Percentiles rank a stretch among this genome's conserved stretches.
Conservation (phyloP, 2,797 vertebrate genomes). For the Huso huso region DNA sequence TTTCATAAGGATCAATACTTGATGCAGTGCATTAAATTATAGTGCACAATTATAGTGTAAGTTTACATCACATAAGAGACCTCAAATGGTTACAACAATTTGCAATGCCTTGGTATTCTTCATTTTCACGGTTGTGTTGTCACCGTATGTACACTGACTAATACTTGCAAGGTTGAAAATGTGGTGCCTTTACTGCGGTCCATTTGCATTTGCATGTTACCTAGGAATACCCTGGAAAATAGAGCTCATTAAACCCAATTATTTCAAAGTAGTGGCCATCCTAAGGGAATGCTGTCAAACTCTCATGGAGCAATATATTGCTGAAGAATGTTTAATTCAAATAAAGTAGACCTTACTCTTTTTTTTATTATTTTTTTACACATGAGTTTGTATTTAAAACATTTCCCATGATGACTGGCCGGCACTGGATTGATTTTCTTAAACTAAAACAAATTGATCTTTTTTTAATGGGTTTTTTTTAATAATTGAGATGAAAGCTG, state of each 20-base stretch:
- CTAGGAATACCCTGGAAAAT: conserved; percentile 25
- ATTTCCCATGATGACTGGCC: neutral
- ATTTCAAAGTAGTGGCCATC: conserved; percentile 23
- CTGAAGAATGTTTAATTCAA: conserved; percentile 45
- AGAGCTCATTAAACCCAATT: conserved; percentile 38
- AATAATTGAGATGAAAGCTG: conserved; percentile 10
- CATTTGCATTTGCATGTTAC: conserved; percentile 29
- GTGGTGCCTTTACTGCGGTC: conserved; percentile 24
- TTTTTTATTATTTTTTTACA: conserved; percentile 15
- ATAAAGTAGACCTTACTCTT: conserved; percentile 37
- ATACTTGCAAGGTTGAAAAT: neutral
- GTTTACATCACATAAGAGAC: no score
- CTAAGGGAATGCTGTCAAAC: conserved; percentile 26
- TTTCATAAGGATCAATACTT: no score
- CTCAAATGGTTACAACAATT: no score
- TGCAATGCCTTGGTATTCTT: neutral
- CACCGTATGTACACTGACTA: neutral
- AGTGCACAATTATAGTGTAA: no score
- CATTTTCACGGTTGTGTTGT: neutral
- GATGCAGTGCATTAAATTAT: no score
- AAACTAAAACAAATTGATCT: conserved; percentile 16
- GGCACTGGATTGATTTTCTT: conserved; percentile 19
- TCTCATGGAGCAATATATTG: conserved; percentile 34
- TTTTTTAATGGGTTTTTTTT: conserved; percentile 15
- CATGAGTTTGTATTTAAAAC: conserved; percentile 36